Conservation (phyloP, 1,140 invertebrate genomes). For the Pinna nobilis region DNA sequence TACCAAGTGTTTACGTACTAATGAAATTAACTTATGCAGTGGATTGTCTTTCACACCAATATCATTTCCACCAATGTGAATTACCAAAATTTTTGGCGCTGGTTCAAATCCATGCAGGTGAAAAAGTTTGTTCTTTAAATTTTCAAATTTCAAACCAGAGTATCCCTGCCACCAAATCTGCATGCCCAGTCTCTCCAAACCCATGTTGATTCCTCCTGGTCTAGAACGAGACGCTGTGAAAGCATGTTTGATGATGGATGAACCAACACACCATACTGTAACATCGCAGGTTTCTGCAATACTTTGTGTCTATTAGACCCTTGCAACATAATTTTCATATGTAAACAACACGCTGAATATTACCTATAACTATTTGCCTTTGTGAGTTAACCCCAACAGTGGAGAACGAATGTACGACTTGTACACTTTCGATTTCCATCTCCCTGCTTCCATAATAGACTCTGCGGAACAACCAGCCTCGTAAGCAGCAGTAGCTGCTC, state of each 20-base stretch:
- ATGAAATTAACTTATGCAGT: not conserved
- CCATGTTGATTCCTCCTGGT: constrained; percentile 10
- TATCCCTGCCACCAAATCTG: constrained; percentile 23
- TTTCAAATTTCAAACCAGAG: not conserved
- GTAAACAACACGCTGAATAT: no score
- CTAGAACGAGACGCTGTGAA: not conserved
- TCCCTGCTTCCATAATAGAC: not conserved
- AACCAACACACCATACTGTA: constrained; percentile 10
- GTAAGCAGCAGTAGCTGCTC: not conserved
- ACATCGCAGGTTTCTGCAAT: not conserved
- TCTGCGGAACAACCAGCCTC: not conserved
- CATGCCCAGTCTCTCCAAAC: not conserved
- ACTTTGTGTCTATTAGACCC: not conserved
- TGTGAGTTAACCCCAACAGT: no score
- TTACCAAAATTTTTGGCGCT: not conserved
- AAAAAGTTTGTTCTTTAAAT: not conserved
- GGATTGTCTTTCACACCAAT: not conserved
- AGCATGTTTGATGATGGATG: constrained; percentile 18
- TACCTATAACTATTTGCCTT: no score
- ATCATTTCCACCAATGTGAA: not conserved
- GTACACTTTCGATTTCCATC: not conserved
- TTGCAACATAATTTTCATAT: no score
- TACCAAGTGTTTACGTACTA: not conserved
- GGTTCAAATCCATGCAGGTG: not conserved
- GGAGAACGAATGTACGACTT: not conserved